Evolutionary conservation across 1,140 invertebrate species (phyloP).

Genomic region (Littorina saxatilis): DNA sequence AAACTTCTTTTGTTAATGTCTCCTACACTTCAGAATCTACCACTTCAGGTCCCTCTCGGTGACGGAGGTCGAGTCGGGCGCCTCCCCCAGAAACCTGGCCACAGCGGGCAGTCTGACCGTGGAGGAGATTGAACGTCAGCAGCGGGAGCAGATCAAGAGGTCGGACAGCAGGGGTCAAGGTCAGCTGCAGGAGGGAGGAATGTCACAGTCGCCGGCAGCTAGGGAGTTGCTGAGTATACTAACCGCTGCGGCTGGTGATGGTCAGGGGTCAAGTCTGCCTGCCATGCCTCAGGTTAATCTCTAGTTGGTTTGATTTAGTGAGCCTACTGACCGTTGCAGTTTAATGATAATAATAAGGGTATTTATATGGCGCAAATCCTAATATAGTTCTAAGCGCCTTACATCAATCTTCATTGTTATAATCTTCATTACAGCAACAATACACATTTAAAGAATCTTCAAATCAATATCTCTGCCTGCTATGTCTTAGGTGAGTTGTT

Average conservation of each 20-base stretch:
- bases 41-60: conserved; percentile 55
- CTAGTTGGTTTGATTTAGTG: too few species aligned
- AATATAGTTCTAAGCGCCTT: too few species aligned
- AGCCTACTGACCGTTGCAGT: too few species aligned
- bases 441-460: too few species aligned
- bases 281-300: conserved; percentile 34
- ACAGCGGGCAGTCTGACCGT: conserved; percentile 88
- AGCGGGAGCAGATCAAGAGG: neutral
- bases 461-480: too few species aligned
- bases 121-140: conserved; percentile 91
- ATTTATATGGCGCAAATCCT: too few species aligned
- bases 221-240: conserved; percentile 26
- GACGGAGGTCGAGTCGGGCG: conserved; percentile 41
- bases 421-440: too few species aligned
- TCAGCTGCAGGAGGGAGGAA: neutral
- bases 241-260: conserved; percentile 17
- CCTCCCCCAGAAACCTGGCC: conserved; percentile 88
- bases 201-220: conserved; percentile 17
- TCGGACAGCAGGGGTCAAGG: neutral
- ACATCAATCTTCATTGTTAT: too few species aligned
- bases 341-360: too few species aligned
- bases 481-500: too few species aligned
- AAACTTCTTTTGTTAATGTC: too few species aligned
- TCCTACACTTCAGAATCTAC: too few species aligned
- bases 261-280: conserved; percentile 13